These are phyloP conservation scores for Hemitrygon akajei DNA, from an alignment of 2,797 vertebrate species.

Conservation along the genomic window DNA sequence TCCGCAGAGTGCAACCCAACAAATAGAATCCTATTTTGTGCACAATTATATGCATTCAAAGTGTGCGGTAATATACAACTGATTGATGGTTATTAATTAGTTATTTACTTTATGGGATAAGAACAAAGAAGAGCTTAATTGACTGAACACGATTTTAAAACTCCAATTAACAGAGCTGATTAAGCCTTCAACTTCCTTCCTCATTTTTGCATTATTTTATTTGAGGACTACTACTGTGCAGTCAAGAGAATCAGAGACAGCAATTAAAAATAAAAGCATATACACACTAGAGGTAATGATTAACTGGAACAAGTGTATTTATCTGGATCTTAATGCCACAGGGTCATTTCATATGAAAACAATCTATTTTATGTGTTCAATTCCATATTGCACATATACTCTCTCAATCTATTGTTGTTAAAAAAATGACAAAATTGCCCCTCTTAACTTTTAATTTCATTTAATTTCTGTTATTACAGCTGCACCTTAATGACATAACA, in stretches of 20 bases:
- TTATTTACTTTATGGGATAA: slow-evolving; percentile 21
- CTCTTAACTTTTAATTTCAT: slow-evolving; percentile 28
- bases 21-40: neutral
- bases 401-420: slow-evolving; percentile 27
- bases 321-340: neutral
- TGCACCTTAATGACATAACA: slow-evolving; percentile 6
- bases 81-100: slow-evolving; percentile 23
- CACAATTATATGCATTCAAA: neutral
- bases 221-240: neutral
- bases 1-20: neutral
- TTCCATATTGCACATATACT: neutral
- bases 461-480: slow-evolving; percentile 36
- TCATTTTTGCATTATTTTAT: neutral
- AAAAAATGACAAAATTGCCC: slow-evolving; percentile 7
- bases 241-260: slow-evolving; percentile 9
- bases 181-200: slow-evolving; percentile 17
- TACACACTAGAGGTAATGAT: neutral
- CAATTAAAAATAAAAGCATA: slow-evolving; percentile 32
- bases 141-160: slow-evolving; percentile 25
- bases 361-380: neutral
- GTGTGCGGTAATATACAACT: neutral
- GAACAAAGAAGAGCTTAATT: slow-evolving; percentile 26
- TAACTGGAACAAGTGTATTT: slow-evolving; percentile 23
- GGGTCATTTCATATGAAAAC: slow-evolving; percentile 22
- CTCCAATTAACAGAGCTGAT: slow-evolving; percentile 30